A percentile compares a stretch with the other conserved stretches of the same genome.
These are phyloP conservation scores for Numenius arquata DNA, from an alignment of 2,113 vertebrate genomes.

Conservation along the genomic window DNA sequence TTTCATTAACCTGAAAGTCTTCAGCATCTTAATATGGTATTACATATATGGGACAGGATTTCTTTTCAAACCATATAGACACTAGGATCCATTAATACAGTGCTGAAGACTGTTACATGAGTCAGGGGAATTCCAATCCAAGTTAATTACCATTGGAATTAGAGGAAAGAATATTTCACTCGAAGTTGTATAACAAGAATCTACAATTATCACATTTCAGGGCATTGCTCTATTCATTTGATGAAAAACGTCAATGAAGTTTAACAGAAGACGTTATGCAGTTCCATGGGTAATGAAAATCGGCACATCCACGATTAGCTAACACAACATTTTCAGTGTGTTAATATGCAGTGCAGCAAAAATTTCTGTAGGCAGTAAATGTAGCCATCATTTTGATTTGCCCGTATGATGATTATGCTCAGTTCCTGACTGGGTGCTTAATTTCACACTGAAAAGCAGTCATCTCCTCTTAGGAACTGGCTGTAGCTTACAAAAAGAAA, in stretches of 20 bases:
- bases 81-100: slow-evolving; percentile 40
- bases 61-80: slow-evolving; percentile 25
- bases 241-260: slow-evolving; percentile 52
- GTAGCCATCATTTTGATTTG: slow-evolving; percentile 60
- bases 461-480: neutral
- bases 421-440: slow-evolving; percentile 52
- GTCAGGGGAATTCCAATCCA: slow-evolving; percentile 56
- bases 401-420: slow-evolving; percentile 47
- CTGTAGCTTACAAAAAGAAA: neutral
- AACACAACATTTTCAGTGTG: slow-evolving; percentile 51
- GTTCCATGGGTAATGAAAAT: slow-evolving; percentile 54
- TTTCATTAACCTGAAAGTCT: slow-evolving; percentile 22
- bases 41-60: neutral
- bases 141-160: slow-evolving; percentile 70
- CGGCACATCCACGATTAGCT: slow-evolving; percentile 32
- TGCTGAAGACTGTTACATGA: slow-evolving; percentile 34
- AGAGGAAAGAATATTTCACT: slow-evolving; percentile 43
- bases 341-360: slow-evolving; percentile 51
- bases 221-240: slow-evolving; percentile 20
- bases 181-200: slow-evolving; percentile 36
- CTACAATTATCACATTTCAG: slow-evolving; percentile 20
- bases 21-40: slow-evolving; percentile 19
- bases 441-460: slow-evolving; percentile 49
- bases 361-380: slow-evolving; percentile 61
- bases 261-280: slow-evolving; percentile 46